phyloP scores from a whole-genome alignment of 2,797 vertebrate species.

The Pelodytes ibericus region DNA sequence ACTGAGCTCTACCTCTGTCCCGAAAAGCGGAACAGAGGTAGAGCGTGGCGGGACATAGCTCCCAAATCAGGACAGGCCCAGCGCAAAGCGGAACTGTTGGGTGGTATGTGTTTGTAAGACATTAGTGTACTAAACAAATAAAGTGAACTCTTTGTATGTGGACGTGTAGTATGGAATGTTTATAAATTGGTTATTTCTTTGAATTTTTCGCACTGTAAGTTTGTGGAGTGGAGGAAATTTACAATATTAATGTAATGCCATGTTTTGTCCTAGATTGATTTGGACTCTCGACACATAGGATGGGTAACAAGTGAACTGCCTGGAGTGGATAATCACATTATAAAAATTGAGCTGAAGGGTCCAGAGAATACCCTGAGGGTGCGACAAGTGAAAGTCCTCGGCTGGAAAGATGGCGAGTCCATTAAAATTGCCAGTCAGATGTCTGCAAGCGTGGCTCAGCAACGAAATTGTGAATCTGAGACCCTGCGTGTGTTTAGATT shows the following conservation, averaged over 20 bases:
- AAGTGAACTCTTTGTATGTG: no score
- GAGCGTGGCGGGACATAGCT: no score
- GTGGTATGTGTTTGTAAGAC: no score
- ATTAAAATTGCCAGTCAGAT: slow-evolving; percentile 96
- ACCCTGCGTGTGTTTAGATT: slow-evolving; percentile 94
- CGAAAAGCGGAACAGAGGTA: no score
- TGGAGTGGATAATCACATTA: slow-evolving; percentile 92
- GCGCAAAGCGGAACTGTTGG: no score
- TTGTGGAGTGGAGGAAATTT: no score
- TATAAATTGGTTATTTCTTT: no score
- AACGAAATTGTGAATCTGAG: slow-evolving; percentile 97
- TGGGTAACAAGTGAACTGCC: slow-evolving; percentile 98
- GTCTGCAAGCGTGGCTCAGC: slow-evolving; percentile 94
- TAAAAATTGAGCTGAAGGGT: slow-evolving; percentile 97
- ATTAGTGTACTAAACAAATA: no score
- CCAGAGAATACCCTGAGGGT: slow-evolving; percentile 98
- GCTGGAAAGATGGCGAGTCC: slow-evolving; percentile 97
- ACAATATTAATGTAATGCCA: neutral
- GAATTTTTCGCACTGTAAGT: no score
- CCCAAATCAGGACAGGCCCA: no score
- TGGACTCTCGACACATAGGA: slow-evolving; percentile 97
- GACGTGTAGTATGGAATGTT: no score
- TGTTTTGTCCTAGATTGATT: slow-evolving; percentile 80
- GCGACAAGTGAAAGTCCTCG: slow-evolving; percentile 95
- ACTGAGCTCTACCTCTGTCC: no score